phyloP scores from a whole-genome alignment of 2,888 invertebrate genomes.

The Chaetoderma sp. region DNA sequence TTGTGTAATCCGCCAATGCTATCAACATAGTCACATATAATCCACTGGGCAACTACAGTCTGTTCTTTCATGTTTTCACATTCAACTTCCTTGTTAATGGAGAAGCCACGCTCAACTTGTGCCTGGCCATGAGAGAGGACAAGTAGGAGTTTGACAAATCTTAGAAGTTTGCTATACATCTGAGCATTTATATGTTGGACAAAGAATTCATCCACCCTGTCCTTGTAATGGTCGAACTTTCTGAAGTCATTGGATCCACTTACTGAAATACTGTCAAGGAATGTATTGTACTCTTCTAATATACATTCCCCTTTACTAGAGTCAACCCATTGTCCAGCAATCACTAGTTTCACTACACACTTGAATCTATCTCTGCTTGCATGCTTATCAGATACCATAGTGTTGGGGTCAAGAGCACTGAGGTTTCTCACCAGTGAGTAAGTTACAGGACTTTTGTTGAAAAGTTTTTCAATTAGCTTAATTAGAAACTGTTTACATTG shows the following conservation, averaged over 20 bases:
- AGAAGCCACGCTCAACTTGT: constrained; percentile 20
- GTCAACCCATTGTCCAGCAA: neutral
- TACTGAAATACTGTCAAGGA: neutral
- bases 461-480: constrained; percentile 6
- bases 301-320: neutral
- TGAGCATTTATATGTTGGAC: neutral
- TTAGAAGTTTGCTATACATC: constrained; percentile 11
- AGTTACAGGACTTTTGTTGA: constrained; percentile 16
- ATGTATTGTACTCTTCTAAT: neutral
- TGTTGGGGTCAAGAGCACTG: neutral
- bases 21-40: neutral
- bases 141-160: constrained; percentile 5
- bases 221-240: too few species aligned
- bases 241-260: neutral
- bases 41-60: neutral
- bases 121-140: constrained; percentile 24
- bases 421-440: constrained; percentile 19
- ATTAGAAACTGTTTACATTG: constrained; percentile 7
- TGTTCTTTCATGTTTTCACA: constrained; percentile 7
- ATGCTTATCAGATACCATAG: neutral
- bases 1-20: neutral
- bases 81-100: constrained; percentile 13
- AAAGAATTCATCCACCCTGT: constrained; percentile 18
- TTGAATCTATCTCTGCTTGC: too few species aligned
- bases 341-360: constrained; percentile 8